phyloP scores from a whole-genome alignment of 2,113 vertebrate species.

The Desmodus rotundus region DNA sequence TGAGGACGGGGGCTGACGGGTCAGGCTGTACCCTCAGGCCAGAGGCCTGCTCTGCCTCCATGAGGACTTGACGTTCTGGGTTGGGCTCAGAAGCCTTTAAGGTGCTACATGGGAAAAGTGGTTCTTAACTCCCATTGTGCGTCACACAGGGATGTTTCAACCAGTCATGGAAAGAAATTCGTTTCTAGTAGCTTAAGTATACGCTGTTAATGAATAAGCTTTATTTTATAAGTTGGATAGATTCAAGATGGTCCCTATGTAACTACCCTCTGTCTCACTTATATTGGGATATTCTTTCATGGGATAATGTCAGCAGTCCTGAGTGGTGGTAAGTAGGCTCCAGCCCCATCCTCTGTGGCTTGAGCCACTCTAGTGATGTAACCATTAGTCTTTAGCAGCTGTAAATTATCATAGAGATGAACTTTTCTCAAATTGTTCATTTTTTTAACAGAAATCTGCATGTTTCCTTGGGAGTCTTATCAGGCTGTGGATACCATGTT shows the following conservation, averaged over 20 bases:
- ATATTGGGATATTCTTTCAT: neutral
- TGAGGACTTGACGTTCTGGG: neutral
- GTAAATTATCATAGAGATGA: neutral
- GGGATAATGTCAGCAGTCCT: neutral
- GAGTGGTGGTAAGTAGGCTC: neutral
- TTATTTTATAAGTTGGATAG: neutral
- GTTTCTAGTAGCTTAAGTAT: neutral
- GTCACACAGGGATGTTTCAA: neutral
- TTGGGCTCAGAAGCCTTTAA: neutral
- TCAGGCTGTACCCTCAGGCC: neutral
- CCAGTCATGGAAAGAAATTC: neutral
- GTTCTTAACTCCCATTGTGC: neutral
- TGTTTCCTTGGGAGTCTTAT: neutral
- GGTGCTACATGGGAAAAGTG: neutral
- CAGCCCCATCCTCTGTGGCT: neutral
- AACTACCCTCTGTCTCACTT: neutral
- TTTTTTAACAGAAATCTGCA: neutral
- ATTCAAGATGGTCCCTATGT: neutral
- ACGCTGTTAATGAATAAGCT: neutral
- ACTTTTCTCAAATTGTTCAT: neutral
- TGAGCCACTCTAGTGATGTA: neutral
- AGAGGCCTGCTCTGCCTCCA: neutral
- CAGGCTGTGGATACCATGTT: neutral
- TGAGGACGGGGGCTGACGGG: neutral
- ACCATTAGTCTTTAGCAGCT: neutral